These are phyloP conservation scores for Ectemnius cavifrons DNA, from an alignment of 2,888 invertebrate species.

Conservation along the genomic window DNA sequence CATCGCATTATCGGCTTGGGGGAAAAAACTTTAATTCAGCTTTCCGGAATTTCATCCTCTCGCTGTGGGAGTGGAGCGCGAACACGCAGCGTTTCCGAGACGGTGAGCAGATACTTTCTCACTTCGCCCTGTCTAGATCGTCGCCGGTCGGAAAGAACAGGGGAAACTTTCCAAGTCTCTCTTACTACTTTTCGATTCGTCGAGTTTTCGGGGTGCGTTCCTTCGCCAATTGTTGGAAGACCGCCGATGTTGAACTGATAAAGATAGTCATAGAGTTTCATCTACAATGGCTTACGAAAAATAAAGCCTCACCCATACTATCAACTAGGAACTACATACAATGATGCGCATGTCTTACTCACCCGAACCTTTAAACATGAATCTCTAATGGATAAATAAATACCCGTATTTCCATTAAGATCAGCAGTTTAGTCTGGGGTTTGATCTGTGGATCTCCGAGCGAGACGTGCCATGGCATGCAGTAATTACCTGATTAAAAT, in stretches of 20 bases:
- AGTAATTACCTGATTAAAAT: conserved; percentile 29
- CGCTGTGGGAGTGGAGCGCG: neutral
- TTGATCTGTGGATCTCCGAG: neutral
- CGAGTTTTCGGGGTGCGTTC: too few species aligned
- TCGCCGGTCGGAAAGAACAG: neutral
- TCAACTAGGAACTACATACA: too few species aligned
- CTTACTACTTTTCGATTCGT: neutral
- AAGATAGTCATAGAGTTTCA: too few species aligned
- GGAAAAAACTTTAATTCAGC: conserved; percentile 6
- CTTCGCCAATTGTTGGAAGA: too few species aligned
- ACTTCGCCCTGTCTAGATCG: neutral
- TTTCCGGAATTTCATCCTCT: neutral
- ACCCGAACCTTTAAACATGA: too few species aligned
- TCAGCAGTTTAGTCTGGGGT: too few species aligned
- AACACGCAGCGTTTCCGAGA: neutral
- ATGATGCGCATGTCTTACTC: too few species aligned
- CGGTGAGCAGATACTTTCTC: neutral
- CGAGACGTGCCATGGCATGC: conserved; percentile 13
- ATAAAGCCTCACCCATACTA: too few species aligned
- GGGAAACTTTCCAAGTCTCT: neutral
- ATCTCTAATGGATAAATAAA: too few species aligned
- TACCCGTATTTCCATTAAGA: too few species aligned
- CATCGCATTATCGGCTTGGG: neutral
- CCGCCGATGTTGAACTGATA: too few species aligned
- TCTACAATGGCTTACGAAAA: too few species aligned